These are phyloP conservation scores for Cyprinodon variegatus DNA, from an alignment of 2,113 vertebrate species.

Conservation along the genomic window DNA sequence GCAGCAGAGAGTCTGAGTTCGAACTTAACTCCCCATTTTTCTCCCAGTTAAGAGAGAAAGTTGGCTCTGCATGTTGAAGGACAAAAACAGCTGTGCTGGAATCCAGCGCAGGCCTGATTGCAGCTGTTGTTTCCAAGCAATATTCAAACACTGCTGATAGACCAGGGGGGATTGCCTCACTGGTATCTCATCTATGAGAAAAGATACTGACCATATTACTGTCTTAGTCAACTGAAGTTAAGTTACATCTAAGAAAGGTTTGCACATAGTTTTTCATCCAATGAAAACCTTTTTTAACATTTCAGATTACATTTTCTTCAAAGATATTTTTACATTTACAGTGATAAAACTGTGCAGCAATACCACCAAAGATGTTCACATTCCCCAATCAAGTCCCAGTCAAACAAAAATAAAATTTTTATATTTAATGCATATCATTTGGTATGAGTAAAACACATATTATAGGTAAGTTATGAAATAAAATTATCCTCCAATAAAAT, in stretches of 20 bases:
- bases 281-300: background rate
- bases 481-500: too few species aligned
- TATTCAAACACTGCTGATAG: constrained; percentile 38
- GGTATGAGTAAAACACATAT: background rate
- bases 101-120: constrained; percentile 3
- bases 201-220: background rate
- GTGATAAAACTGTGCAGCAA: constrained; percentile 14
- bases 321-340: background rate
- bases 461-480: too few species aligned
- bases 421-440: background rate
- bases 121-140: constrained; percentile 47
- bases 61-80: constrained; percentile 54
- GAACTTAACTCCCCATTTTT: background rate
- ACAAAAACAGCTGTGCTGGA: constrained; percentile 78
- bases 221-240: background rate
- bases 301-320: constrained; percentile 3
- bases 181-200: constrained; percentile 5
- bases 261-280: background rate
- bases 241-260: too few species aligned
- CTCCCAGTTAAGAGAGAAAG: background rate
- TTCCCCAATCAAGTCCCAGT: background rate
- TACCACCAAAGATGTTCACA: background rate
- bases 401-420: background rate
- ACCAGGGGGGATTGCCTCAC: constrained; percentile 46
- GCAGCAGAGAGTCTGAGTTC: constrained; percentile 11